phyloP scores from a whole-genome alignment of 1,140 invertebrate genomes.

The Pinna nobilis region DNA sequence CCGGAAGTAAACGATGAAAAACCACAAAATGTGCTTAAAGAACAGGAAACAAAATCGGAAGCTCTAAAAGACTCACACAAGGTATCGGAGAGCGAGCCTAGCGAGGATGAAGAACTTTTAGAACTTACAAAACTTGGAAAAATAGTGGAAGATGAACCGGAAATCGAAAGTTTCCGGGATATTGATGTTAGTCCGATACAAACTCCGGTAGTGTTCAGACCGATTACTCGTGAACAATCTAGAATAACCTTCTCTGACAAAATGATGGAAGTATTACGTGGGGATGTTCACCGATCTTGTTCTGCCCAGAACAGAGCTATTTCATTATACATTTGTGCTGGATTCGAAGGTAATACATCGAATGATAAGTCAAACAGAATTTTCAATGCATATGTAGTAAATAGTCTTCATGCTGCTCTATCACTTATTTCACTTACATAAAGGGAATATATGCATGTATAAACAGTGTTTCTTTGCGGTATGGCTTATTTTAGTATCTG shows the following conservation, averaged over 20 bases:
- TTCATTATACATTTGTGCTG: slow-evolving; percentile 62
- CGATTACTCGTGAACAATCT: slow-evolving; percentile 59
- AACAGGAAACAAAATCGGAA: background rate
- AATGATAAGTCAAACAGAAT: background rate
- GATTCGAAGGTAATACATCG: slow-evolving; percentile 59
- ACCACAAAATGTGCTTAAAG: background rate
- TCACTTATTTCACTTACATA: no score
- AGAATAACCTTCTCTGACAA: slow-evolving; percentile 47
- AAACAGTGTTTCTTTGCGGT: no score
- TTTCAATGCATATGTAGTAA: background rate
- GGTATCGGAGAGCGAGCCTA: background rate
- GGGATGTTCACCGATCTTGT: slow-evolving; percentile 60
- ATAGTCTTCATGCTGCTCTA: no score
- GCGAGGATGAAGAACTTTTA: slow-evolving; percentile 21
- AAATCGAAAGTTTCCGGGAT: slow-evolving; percentile 41
- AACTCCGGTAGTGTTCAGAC: slow-evolving; percentile 58
- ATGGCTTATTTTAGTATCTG: no score
- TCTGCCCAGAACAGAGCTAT: slow-evolving; percentile 52
- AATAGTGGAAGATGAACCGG: slow-evolving; percentile 1
- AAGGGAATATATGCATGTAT: no score
- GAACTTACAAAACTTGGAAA: slow-evolving; percentile 28
- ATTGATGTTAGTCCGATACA: slow-evolving; percentile 58
- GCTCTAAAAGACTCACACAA: background rate
- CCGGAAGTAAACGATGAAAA: background rate
- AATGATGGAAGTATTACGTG: slow-evolving; percentile 55